Conservation (phyloP, 2,888 invertebrate species). For the Phyllotreta striolata region DNA sequence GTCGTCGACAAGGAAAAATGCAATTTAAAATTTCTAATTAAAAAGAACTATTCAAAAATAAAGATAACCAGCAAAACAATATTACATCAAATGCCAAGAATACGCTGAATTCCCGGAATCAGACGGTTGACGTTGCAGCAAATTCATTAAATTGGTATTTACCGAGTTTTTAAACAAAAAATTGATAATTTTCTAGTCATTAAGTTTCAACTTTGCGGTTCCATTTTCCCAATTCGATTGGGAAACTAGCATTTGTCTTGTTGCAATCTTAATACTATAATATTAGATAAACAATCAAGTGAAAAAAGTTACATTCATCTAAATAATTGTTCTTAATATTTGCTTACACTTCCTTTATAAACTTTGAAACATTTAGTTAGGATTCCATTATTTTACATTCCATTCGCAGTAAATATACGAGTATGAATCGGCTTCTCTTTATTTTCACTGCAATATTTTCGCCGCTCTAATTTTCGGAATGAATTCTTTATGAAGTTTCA, state of each 20-base stretch:
- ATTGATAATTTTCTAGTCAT: no score
- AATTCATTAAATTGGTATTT: conserved; percentile 20
- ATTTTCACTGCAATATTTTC: conserved; percentile 31
- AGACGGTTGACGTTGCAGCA: conserved; percentile 23
- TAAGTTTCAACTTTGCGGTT: no score
- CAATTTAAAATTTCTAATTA: conserved; percentile 29
- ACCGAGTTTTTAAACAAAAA: no score
- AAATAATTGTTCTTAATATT: no score
- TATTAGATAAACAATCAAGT: no score
- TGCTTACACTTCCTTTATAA: no score
- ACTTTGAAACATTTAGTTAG: conserved; percentile 38
- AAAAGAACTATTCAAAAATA: conserved; percentile 24
- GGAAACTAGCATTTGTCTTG: no score
- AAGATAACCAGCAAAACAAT: conserved; percentile 22
- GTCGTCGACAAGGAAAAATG: conserved; percentile 21
- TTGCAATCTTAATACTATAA: no score
- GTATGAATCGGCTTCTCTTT: conserved; percentile 27
- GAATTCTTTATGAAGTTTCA: conserved; percentile 40
- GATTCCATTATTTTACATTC: conserved; percentile 51
- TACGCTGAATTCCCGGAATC: conserved; percentile 23
- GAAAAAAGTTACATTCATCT: no score
- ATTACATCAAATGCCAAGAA: conserved; percentile 23
- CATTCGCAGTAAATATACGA: conserved; percentile 38
- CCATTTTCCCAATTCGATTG: no score
- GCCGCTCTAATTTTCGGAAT: conserved; percentile 32